Evolutionary conservation across 1,140 invertebrate genomes (phyloP).

Genomic region (Globodera rostochiensis): DNA sequence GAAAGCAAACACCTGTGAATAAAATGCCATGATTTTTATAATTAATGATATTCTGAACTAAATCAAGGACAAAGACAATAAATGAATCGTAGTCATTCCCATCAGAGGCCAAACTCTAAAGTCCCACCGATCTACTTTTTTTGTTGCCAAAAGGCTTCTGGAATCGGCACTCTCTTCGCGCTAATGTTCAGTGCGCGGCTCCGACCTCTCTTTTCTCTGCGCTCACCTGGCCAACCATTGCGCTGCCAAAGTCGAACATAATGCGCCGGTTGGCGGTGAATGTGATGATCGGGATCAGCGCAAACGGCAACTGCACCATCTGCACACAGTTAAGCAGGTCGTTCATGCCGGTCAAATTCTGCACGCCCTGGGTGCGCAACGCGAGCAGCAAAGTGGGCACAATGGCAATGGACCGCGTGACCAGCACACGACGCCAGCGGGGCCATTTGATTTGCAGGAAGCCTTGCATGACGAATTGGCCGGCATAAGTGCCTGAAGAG

Average conservation of each 20-base stretch:
- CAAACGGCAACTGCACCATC: slow-evolving; percentile 68
- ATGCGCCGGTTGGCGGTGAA: slow-evolving; percentile 80
- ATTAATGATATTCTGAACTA: slow-evolving; percentile 9
- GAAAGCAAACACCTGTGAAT: slow-evolving; percentile 40
- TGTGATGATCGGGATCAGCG: slow-evolving; percentile 82
- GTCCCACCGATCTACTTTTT: neutral
- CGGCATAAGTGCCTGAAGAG: slow-evolving; percentile 69
- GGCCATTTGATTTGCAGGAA: slow-evolving; percentile 86
- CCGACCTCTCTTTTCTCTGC: too few species aligned
- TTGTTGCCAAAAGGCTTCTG: neutral
- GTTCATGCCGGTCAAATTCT: slow-evolving; percentile 81
- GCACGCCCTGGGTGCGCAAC: slow-evolving; percentile 71
- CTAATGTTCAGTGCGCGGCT: too few species aligned
- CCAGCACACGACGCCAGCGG: slow-evolving; percentile 82
- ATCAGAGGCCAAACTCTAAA: neutral
- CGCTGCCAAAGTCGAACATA: slow-evolving; percentile 83
- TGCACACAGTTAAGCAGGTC: slow-evolving; percentile 79
- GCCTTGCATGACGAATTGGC: slow-evolving; percentile 76
- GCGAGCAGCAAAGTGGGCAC: slow-evolving; percentile 83
- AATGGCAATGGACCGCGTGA: slow-evolving; percentile 84
- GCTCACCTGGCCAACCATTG: slow-evolving; percentile 70
- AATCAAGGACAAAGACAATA: neutral
- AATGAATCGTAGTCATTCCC: neutral
- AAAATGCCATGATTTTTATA: slow-evolving; percentile 29
- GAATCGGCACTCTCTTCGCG: neutral